A percentile compares a stretch with the other conserved stretches of the same genome.
Conservation (phyloP, 1,140 invertebrate genomes). For the Rhopalosiphum padi region DNA sequence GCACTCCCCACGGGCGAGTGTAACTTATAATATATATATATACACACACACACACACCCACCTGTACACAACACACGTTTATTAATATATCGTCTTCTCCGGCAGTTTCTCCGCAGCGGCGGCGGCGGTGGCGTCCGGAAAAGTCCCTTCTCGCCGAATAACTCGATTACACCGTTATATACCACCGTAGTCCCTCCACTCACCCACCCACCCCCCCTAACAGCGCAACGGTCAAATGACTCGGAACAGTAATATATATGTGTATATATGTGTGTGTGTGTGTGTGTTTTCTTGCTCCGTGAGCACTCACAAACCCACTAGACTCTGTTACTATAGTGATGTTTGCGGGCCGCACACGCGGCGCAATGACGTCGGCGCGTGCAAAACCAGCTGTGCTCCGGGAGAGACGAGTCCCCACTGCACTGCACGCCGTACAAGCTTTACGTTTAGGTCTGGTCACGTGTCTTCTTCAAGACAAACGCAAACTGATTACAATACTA, state of each 20-base stretch:
- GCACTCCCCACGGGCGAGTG: not conserved
- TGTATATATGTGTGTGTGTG: not conserved
- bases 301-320: not conserved
- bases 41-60: not conserved
- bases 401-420: not conserved
- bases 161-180: slow-evolving; percentile 14
- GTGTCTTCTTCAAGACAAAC: not conserved
- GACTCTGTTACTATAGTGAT: not conserved
- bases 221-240: not conserved
- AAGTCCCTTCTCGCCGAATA: not conserved
- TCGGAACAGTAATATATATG: not conserved
- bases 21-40: not conserved
- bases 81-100: slow-evolving; percentile 22
- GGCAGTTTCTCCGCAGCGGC: not conserved
- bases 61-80: not conserved
- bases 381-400: not conserved
- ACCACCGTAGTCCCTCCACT: not conserved
- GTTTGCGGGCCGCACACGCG: not conserved
- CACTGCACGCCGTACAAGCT: too few species aligned
- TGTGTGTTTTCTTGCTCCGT: not conserved
- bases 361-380: not conserved
- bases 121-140: not conserved
- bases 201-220: not conserved
- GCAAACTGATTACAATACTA: not conserved
- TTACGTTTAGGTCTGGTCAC: not conserved